Evolutionary conservation across 2,797 vertebrate species (phyloP).

Genomic region (Hydrophis major): DNA sequence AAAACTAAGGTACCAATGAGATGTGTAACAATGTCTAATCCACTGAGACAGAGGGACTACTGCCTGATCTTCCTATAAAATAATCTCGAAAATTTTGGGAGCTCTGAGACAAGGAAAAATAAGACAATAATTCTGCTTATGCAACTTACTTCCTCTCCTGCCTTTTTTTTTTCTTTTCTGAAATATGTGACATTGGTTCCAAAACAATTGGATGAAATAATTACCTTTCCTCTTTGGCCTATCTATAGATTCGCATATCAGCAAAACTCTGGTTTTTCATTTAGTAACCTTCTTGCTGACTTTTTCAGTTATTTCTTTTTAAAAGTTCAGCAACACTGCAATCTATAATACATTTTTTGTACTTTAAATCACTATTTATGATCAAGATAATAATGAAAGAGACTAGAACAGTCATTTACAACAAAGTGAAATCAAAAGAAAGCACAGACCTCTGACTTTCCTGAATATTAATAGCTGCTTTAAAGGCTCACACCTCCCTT

Average conservation of each 20-base stretch:
- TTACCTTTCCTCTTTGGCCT: not conserved
- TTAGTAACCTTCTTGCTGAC: not conserved
- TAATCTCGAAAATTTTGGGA: not conserved
- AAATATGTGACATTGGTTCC: not conserved
- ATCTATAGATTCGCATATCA: not conserved
- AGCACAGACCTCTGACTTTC: constrained; percentile 18
- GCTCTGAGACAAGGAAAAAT: not conserved
- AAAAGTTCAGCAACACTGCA: constrained; percentile 3
- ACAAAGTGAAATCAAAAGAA: constrained; percentile 20
- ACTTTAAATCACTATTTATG: constrained; percentile 11
- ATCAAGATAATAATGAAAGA: constrained; percentile 22
- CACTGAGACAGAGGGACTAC: not conserved
- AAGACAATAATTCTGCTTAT: not conserved
- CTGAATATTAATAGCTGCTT: constrained; percentile 30
- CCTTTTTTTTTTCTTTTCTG: no score
- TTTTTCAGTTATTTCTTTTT: constrained; percentile 8
- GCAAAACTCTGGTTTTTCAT: not conserved
- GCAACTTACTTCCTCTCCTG: not conserved
- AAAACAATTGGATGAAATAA: not conserved
- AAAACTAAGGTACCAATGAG: no score
- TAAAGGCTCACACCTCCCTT: not conserved
- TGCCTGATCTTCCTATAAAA: not conserved
- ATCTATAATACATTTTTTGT: constrained; percentile 13
- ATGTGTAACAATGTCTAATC: not conserved
- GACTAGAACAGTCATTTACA: constrained; percentile 5